These are phyloP conservation scores for Scomber colias DNA, from an alignment of 2,113 vertebrate species.

Conservation along the genomic window DNA sequence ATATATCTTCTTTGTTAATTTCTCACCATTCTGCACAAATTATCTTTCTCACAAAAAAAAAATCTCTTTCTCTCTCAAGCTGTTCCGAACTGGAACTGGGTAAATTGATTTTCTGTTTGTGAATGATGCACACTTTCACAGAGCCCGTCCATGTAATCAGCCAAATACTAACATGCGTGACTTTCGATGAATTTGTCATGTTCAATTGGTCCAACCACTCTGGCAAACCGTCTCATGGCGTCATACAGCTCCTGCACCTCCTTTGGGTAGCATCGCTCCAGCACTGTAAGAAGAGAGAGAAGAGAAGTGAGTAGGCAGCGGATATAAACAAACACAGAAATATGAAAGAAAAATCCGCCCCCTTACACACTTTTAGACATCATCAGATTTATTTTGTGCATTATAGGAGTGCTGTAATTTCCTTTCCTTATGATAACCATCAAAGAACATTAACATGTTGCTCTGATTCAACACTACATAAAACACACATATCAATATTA, in stretches of 20 bases:
- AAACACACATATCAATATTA: constrained; percentile 10
- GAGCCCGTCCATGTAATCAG: not conserved
- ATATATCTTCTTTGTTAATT: not conserved
- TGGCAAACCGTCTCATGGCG: constrained; percentile 93
- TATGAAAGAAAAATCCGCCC: constrained; percentile 31
- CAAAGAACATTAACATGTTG: not conserved
- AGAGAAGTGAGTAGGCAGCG: constrained; percentile 40
- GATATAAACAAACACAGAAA: constrained; percentile 33
- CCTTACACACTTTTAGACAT: constrained; percentile 19
- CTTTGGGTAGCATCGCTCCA: constrained; percentile 96
- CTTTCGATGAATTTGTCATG: constrained; percentile 99
- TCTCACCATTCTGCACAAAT: not conserved
- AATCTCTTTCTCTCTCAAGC: not conserved
- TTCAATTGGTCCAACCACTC: constrained; percentile 92
- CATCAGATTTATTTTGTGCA: not conserved
- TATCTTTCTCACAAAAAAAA: not conserved
- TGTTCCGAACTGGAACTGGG: not conserved
- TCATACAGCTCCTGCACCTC: constrained; percentile 97
- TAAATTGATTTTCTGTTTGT: constrained; percentile 13
- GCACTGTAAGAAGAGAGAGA: constrained; percentile 81
- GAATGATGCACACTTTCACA: not conserved
- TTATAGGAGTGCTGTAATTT: not conserved
- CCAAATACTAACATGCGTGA: constrained; percentile 90
- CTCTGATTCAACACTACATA: constrained; percentile 17
- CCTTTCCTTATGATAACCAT: not conserved